Conservation (phyloP, 2,797 vertebrate genomes). For the Phoxinus dragarum region DNA sequence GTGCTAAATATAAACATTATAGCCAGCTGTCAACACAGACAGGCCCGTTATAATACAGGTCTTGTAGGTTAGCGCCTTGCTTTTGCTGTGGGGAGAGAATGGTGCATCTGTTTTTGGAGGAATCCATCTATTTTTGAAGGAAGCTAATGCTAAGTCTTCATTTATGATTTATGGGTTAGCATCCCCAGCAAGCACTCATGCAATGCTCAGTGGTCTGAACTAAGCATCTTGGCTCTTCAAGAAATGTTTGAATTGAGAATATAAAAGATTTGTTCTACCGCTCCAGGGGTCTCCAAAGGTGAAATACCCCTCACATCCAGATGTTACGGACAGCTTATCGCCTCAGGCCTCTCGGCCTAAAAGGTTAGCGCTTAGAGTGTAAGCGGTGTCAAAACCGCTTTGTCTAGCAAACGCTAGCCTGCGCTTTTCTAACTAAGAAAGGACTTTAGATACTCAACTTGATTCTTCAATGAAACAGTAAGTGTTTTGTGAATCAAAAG, state of each 20-base stretch:
- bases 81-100: background rate
- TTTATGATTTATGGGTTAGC: slow-evolving; percentile 37
- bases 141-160: slow-evolving; percentile 41
- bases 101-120: slow-evolving; percentile 29
- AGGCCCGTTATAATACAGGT: slow-evolving; percentile 6
- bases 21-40: slow-evolving; percentile 54
- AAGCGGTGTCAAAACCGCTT: background rate
- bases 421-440: background rate
- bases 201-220: slow-evolving; percentile 27
- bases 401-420: background rate
- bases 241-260: slow-evolving; percentile 36
- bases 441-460: background rate
- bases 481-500: slow-evolving; percentile 34
- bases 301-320: slow-evolving; percentile 15
- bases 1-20: slow-evolving; percentile 59
- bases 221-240: slow-evolving; percentile 31
- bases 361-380: slow-evolving; percentile 4
- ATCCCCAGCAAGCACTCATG: slow-evolving; percentile 38
- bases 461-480: slow-evolving; percentile 28
- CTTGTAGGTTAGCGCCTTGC: background rate
- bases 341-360: slow-evolving; percentile 41
- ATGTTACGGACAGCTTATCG: slow-evolving; percentile 26
- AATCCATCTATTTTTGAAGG: slow-evolving; percentile 36
- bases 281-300: slow-evolving; percentile 33
- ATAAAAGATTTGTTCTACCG: slow-evolving; percentile 27